These are phyloP conservation scores for Gracilinanus agilis DNA, from an alignment of 2,113 vertebrate genomes.

Conservation along the genomic window DNA sequence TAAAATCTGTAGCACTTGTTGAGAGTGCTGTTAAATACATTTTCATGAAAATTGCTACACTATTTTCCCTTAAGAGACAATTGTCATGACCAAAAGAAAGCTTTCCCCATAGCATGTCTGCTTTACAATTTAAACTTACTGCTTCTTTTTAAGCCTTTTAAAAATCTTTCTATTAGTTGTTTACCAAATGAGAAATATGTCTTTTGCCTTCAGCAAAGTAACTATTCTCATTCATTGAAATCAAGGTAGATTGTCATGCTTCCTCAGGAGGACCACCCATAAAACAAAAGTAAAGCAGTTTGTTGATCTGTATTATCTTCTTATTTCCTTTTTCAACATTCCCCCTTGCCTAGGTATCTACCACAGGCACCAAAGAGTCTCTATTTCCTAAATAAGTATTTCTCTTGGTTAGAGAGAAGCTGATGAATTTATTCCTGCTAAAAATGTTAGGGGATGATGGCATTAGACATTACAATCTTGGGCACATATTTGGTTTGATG, in stretches of 20 bases:
- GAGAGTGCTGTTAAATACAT: constrained; percentile 17
- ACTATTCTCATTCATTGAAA: background rate
- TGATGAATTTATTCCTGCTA: background rate
- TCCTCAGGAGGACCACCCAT: background rate
- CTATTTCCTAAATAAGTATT: background rate
- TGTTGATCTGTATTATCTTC: background rate
- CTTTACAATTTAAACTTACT: constrained; percentile 2
- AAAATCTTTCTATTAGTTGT: background rate
- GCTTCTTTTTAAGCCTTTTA: constrained; percentile 18
- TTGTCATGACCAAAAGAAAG: constrained; percentile 26
- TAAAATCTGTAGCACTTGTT: background rate
- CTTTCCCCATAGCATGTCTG: background rate
- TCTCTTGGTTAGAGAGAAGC: background rate
- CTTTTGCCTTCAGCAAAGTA: background rate
- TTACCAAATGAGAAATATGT: background rate
- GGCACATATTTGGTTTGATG: background rate
- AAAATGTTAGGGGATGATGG: background rate
- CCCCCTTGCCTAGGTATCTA: background rate
- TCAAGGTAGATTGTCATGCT: background rate
- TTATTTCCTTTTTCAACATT: background rate
- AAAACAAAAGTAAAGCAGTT: background rate
- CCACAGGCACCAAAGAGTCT: background rate
- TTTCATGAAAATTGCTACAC: constrained; percentile 11
- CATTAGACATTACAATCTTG: background rate
- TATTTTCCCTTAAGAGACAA: background rate